A percentile compares a stretch with the other conserved stretches of the same genome.
Conservation (phyloP, 2,797 vertebrate genomes). For the Chiloscyllium punctatum region DNA sequence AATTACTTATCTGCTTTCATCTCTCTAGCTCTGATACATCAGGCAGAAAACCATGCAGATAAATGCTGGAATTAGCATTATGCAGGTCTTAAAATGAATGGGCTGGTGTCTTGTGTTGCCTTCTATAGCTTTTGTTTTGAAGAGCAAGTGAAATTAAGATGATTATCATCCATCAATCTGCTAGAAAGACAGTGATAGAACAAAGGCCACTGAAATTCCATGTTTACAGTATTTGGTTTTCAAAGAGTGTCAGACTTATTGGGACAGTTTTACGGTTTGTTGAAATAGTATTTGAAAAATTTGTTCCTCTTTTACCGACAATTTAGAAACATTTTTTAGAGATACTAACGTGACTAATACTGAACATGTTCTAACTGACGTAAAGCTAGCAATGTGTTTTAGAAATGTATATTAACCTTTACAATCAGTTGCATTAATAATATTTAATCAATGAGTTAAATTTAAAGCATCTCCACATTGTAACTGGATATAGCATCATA, state of each 20-base stretch:
- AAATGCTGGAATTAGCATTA: constrained; percentile 99
- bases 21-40: constrained; percentile 98
- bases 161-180: constrained; percentile 85
- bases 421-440: constrained; percentile 9
- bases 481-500: neutral
- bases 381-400: neutral
- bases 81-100: constrained; percentile 90
- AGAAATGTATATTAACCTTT: neutral
- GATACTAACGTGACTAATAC: neutral
- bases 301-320: constrained; percentile 43
- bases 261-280: constrained; percentile 70
- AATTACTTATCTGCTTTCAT: constrained; percentile 99
- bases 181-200: constrained; percentile 80
- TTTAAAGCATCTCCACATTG: neutral
- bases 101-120: constrained; percentile 86
- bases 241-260: constrained; percentile 75
- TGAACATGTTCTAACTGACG: neutral
- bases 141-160: constrained; percentile 85
- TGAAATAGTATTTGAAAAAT: constrained; percentile 75
- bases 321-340: constrained; percentile 3
- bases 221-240: constrained; percentile 72
- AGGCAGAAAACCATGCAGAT: constrained; percentile 98
- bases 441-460: constrained; percentile 12
- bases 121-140: constrained; percentile 82
- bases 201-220: constrained; percentile 71